Evolutionary conservation across 2,888 invertebrate genomes (phyloP).

Genomic region (Fragum fragum): DNA sequence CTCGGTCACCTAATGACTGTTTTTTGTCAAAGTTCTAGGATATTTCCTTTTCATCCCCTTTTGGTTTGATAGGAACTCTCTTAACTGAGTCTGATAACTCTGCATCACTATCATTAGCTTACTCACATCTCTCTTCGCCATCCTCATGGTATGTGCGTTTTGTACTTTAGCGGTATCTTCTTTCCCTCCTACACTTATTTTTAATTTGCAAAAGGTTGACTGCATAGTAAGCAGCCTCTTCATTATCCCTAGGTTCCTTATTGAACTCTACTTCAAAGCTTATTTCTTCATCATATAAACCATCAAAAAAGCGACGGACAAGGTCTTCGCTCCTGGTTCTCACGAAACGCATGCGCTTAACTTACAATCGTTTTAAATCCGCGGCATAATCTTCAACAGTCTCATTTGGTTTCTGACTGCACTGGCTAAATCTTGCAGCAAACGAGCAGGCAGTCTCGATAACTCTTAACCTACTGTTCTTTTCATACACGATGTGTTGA

Average conservation of each 20-base stretch:
- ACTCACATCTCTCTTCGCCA: neutral
- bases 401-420: constrained; percentile 48
- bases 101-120: neutral
- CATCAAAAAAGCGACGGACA: constrained; percentile 13
- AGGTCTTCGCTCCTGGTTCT: constrained; percentile 13
- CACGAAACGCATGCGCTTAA: constrained; percentile 8
- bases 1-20: neutral
- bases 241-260: neutral
- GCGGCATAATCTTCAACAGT: constrained; percentile 58
- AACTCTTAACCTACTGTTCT: constrained; percentile 50
- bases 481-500: constrained; percentile 37
- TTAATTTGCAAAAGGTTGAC: neutral
- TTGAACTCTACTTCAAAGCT: constrained; percentile 12
- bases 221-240: constrained; percentile 17
- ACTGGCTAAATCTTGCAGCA: constrained; percentile 44
- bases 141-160: neutral
- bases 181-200: neutral
- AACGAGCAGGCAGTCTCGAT: constrained; percentile 57
- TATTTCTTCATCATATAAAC: constrained; percentile 5
- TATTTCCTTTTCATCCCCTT: neutral
- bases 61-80: constrained; percentile 2
- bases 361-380: constrained; percentile 54
- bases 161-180: neutral
- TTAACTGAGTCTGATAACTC: neutral
- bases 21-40: neutral